Percentiles rank a stretch among this genome's conserved stretches.
These are phyloP conservation scores for Sphaerophoria taeniata DNA, from an alignment of 2,888 invertebrate genomes.

Conservation along the genomic window DNA sequence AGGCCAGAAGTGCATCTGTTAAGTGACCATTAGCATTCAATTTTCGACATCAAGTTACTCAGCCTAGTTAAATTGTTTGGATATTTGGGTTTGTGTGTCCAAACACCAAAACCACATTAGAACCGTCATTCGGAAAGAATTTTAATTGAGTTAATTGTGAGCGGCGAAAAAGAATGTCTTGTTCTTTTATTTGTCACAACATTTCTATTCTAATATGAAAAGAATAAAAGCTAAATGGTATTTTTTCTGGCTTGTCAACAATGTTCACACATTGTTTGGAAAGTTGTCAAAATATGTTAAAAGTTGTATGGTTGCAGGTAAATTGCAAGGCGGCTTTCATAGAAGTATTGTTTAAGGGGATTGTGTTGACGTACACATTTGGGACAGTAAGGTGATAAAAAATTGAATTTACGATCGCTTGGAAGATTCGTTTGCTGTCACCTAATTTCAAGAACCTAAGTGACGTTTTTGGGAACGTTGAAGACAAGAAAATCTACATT, in stretches of 20 bases:
- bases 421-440: too few relatives aligned
- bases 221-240: constrained; percentile 43
- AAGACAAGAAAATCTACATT: too few relatives aligned
- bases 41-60: constrained; percentile 50
- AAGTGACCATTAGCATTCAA: constrained; percentile 47
- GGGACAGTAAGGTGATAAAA: background rate
- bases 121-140: constrained; percentile 31
- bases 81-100: constrained; percentile 29
- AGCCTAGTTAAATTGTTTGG: constrained; percentile 41
- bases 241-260: constrained; percentile 15
- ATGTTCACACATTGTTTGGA: background rate
- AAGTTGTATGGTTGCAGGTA: background rate
- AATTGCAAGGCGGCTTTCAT: background rate
- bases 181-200: constrained; percentile 27
- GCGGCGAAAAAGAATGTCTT: background rate
- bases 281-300: background rate
- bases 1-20: constrained; percentile 30
- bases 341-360: background rate
- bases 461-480: too few relatives aligned
- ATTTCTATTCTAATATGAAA: constrained; percentile 33
- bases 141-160: constrained; percentile 34
- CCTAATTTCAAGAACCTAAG: too few relatives aligned
- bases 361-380: background rate
- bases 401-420: background rate
- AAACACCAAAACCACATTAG: constrained; percentile 66